Base-by-base conservation (phyloP, 2,113 vertebrate genomes). In the Pseudorhombus dupliciocellatus region DNA sequence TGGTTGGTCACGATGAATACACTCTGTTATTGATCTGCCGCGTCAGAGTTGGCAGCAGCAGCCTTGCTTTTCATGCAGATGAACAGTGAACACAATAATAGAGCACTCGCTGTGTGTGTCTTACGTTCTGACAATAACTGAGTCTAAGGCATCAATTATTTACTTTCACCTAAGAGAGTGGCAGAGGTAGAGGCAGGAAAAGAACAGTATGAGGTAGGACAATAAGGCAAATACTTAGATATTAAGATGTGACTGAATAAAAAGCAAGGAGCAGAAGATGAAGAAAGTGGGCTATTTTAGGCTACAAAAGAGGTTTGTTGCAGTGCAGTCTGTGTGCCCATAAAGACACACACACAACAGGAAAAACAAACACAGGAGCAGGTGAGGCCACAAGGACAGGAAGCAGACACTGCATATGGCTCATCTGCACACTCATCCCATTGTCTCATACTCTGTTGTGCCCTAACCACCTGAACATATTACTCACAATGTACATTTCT, bases 11-110 rank as follows among this genome's bases (percentile, higher is more conserved):
- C 55, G 62, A 76, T 84, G 69, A 89, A 85, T 58, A 73, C 46
- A 26, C 28, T 63, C 44, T 42, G 53, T 81, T 86, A 81, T 83
- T 86, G 86, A 88, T 85, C 70, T 63, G 20, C 55, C 28, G 79
- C 53, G 48, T 48, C 21, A 73, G 69, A 70, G 26, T 63, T 66
- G 51, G 42, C 68, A 69, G 59, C 16, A 11, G 31, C 25, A 8
- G 58, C 55, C 44, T 70, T 75, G 37, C 63, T 77, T 66, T 72
- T 73, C n/a, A 64, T 42, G 20, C 65, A 84, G 61, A 76, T 79
- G 50, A 66, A 66, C 68, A 74, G 71, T 61, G 54, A 28, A 30
- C 1, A 6, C 57, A 75, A 61, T 51, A 34, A 57, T 61, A 66
- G 15, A 58, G 46, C 34, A n/a, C 30, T 67, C 44, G 2, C 31